Evolutionary conservation across 1,140 invertebrate genomes (phyloP).

Genomic region (Drosophila subobscura): DNA sequence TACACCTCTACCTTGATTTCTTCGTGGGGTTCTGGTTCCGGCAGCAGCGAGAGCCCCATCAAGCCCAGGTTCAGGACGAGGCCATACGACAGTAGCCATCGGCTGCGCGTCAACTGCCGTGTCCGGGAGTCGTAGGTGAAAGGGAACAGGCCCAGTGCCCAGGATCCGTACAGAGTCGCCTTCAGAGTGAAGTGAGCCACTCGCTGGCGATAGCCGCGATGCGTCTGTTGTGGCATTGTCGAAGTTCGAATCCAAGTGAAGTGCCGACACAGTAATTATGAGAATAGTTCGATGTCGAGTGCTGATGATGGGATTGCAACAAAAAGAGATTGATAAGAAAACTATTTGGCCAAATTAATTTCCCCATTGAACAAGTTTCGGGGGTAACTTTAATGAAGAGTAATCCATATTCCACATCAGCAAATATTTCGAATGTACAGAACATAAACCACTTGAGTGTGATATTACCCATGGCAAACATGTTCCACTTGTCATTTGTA

Average conservation of each 20-base stretch:
- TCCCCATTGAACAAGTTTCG: too few species aligned
- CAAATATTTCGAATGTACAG: slow-evolving; percentile 4
- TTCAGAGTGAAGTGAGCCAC: slow-evolving; percentile 21
- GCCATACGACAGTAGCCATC: slow-evolving; percentile 33
- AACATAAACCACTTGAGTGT: slow-evolving; percentile 21
- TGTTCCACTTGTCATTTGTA: slow-evolving; percentile 31
- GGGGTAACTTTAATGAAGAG: too few species aligned
- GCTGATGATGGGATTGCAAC: too few species aligned
- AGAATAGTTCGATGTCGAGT: too few species aligned
- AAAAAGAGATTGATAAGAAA: too few species aligned
- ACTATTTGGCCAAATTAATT: too few species aligned
- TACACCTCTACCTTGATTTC: slow-evolving; percentile 3
- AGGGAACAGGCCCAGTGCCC: slow-evolving; percentile 49
- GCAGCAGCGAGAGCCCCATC: neutral
- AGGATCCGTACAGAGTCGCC: slow-evolving; percentile 26
- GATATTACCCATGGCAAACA: slow-evolving; percentile 15
- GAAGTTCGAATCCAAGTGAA: too few species aligned
- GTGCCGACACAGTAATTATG: too few species aligned
- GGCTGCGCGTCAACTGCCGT: slow-evolving; percentile 8
- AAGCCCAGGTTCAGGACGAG: slow-evolving; percentile 15
- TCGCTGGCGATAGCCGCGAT: slow-evolving; percentile 8
- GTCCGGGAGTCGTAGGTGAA: slow-evolving; percentile 21
- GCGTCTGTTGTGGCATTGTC: too few species aligned
- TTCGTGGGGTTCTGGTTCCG: neutral
- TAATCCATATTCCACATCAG: too few species aligned